phyloP scores from a whole-genome alignment of 2,797 vertebrate species.

The Anisognathus igniventris region DNA sequence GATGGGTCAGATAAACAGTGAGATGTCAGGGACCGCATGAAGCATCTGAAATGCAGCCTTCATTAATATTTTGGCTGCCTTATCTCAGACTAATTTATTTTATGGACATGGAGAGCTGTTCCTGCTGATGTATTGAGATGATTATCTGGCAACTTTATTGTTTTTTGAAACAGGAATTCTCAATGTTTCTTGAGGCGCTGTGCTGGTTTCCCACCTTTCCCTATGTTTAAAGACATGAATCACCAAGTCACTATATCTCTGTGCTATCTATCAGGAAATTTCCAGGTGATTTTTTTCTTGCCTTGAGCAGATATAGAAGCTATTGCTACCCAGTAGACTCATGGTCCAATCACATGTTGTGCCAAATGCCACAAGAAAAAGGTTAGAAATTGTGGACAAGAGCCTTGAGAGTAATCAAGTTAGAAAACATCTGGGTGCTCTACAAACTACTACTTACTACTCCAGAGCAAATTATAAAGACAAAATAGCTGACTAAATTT shows the following conservation, averaged over 20 bases:
- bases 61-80: constrained; percentile 12
- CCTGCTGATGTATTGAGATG: neutral
- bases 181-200: neutral
- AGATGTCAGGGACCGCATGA: neutral
- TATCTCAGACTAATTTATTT: constrained; percentile 3
- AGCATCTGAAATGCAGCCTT: neutral
- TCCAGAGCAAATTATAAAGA: neutral
- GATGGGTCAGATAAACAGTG: neutral
- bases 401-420: neutral
- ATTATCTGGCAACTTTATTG: neutral
- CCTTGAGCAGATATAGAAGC: neutral
- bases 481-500: neutral
- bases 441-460: neutral
- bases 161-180: neutral
- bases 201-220: neutral
- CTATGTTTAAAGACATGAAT: neutral
- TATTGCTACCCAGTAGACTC: neutral
- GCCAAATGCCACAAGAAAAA: neutral
- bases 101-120: neutral
- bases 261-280: neutral
- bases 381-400: neutral
- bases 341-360: neutral
- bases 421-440: neutral
- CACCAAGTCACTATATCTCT: neutral
- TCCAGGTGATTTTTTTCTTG: neutral